A percentile compares a stretch with the other conserved stretches of the same genome.
These are phyloP conservation scores for Sternarchorhynchus goeldii DNA, from an alignment of 2,797 vertebrate genomes.

Conservation along the genomic window DNA sequence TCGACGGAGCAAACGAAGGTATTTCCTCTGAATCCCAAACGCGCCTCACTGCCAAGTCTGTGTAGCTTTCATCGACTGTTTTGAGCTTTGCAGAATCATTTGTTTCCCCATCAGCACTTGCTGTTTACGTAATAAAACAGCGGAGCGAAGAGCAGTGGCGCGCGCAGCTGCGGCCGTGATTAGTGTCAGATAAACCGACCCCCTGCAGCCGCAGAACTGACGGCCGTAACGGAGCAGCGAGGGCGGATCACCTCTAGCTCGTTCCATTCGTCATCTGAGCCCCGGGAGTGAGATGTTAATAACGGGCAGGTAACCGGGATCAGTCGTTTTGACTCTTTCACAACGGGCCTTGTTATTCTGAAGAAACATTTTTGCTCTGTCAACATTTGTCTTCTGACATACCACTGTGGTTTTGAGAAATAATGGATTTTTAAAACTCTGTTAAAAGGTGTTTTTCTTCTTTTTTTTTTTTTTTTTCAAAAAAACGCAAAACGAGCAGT, in stretches of 20 bases:
- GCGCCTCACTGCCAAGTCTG: no score
- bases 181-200: conserved; percentile 64
- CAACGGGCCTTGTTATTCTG: neutral
- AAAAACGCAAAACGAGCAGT: neutral
- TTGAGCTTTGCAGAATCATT: conserved; percentile 51
- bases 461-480: neutral
- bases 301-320: conserved; percentile 5
- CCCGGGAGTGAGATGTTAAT: conserved; percentile 47
- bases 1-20: neutral
- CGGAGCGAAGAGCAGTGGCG: conserved; percentile 67
- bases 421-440: no score
- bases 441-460: neutral
- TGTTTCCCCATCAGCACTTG: conserved; percentile 53
- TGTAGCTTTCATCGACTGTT: neutral
- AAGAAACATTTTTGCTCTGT: neutral
- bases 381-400: neutral
- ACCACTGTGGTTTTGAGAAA: neutral
- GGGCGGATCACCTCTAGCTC: neutral
- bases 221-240: conserved; percentile 37
- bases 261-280: conserved; percentile 60
- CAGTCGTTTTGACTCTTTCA: neutral
- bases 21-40: neutral
- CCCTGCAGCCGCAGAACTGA: conserved; percentile 67
- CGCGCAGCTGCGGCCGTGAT: conserved; percentile 68
- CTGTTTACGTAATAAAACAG: conserved; percentile 52